Conservation (phyloP, 2,113 vertebrate species). For the Pseudopodoces humilis region DNA sequence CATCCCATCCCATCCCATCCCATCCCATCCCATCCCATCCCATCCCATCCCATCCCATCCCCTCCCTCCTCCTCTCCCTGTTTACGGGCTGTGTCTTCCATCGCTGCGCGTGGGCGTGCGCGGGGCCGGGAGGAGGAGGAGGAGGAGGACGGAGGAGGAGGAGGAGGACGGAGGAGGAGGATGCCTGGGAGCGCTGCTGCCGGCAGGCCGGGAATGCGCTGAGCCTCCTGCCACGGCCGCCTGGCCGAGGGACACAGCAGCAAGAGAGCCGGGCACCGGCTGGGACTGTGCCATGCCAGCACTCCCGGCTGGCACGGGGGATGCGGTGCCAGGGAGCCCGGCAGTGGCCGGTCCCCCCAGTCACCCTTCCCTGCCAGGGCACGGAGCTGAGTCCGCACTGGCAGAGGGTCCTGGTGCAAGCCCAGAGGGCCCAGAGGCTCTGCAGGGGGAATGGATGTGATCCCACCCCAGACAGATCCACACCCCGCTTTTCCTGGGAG, state of each 20-base stretch:
- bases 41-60: not conserved
- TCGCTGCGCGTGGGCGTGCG: not conserved
- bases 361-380: accelerated
- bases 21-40: not conserved
- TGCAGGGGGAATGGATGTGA: accelerated
- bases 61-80: not conserved
- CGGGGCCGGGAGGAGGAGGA: not conserved
- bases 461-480: not conserved
- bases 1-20: not conserved
- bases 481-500: not conserved
- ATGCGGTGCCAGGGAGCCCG: not conserved
- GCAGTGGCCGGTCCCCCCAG: accelerated
- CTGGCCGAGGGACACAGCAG: accelerated
- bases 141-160: not conserved
- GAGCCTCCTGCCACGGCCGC: not conserved
- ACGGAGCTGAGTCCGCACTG: accelerated
- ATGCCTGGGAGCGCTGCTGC: slow-evolving; percentile 10
- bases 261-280: not conserved
- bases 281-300: not conserved
- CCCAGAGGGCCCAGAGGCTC: not conserved
- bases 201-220: not conserved
- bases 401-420: not conserved
- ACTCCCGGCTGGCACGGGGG: not conserved
- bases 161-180: slow-evolving; percentile 2
- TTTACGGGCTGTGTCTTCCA: slow-evolving; percentile 4